Evolutionary conservation across 1,140 invertebrate genomes (phyloP).

Genomic region (Idris sp.): DNA sequence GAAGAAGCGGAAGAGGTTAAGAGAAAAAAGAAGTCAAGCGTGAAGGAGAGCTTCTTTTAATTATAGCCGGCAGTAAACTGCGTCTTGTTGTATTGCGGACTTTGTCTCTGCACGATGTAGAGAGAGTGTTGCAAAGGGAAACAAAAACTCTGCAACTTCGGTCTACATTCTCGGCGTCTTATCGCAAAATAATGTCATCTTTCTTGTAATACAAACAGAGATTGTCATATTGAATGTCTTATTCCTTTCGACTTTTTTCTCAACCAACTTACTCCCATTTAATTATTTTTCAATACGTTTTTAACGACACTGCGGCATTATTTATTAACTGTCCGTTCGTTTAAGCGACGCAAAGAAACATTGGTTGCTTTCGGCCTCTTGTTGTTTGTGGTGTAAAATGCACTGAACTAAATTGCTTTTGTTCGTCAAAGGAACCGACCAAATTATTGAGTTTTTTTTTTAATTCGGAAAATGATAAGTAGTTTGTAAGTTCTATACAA

Average conservation of each 20-base stretch:
- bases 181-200: constrained; percentile 53
- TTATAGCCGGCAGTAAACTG: constrained; percentile 61
- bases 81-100: constrained; percentile 40
- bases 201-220: constrained; percentile 42
- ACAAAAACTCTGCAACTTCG: constrained; percentile 48
- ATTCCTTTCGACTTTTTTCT: constrained; percentile 18
- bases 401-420: constrained; percentile 34
- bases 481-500: too few species aligned
- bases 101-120: constrained; percentile 42
- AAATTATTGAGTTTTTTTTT: constrained; percentile 12
- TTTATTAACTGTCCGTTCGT: constrained; percentile 27
- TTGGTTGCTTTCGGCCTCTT: constrained; percentile 6
- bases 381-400: neutral
- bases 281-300: constrained; percentile 46
- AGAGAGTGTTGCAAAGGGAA: constrained; percentile 42
- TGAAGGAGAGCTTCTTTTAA: constrained; percentile 55
- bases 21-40: constrained; percentile 40
- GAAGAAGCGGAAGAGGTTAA: constrained; percentile 45
- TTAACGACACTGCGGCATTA: constrained; percentile 21
- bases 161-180: constrained; percentile 28
- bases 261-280: constrained; percentile 10
- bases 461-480: constrained; percentile 1
- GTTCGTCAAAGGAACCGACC: too few species aligned
- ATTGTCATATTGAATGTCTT: constrained; percentile 46
- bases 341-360: constrained; percentile 1